Conservation (phyloP, 2,113 vertebrate genomes). For the Conger conger region DNA sequence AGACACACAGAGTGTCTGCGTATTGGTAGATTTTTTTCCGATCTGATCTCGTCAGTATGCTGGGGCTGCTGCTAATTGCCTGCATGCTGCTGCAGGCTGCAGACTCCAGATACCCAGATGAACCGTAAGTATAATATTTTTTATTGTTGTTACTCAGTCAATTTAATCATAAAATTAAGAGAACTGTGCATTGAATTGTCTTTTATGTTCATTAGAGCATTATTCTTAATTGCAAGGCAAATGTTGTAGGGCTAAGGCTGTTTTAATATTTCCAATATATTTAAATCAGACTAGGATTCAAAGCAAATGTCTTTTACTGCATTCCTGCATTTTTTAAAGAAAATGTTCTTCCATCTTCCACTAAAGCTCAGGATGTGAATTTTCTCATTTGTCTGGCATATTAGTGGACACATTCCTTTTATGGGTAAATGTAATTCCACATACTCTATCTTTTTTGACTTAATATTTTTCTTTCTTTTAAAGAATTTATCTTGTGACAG, state of each 20-base stretch:
- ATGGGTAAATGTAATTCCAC: background rate
- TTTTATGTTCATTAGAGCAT: background rate
- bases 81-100: background rate
- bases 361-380: background rate
- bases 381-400: background rate
- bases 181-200: background rate
- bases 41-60: background rate
- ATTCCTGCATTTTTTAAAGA: too few relatives aligned
- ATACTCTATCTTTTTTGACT: background rate
- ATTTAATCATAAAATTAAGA: too few relatives aligned
- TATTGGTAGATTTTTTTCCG: background rate
- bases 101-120: background rate
- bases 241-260: too few relatives aligned
- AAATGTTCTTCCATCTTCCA: too few relatives aligned
- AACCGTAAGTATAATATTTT: background rate
- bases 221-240: too few relatives aligned
- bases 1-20: background rate
- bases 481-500: background rate
- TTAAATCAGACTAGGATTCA: too few relatives aligned
- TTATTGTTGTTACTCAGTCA: background rate
- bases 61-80: background rate
- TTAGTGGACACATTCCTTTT: background rate
- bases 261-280: too few relatives aligned
- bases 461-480: background rate
- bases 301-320: too few relatives aligned